A percentile compares a stretch with the other conserved stretches of the same genome.
These are phyloP conservation scores for Poeciliopsis prolifica DNA, from an alignment of 2,113 vertebrate genomes.

Conservation along the genomic window DNA sequence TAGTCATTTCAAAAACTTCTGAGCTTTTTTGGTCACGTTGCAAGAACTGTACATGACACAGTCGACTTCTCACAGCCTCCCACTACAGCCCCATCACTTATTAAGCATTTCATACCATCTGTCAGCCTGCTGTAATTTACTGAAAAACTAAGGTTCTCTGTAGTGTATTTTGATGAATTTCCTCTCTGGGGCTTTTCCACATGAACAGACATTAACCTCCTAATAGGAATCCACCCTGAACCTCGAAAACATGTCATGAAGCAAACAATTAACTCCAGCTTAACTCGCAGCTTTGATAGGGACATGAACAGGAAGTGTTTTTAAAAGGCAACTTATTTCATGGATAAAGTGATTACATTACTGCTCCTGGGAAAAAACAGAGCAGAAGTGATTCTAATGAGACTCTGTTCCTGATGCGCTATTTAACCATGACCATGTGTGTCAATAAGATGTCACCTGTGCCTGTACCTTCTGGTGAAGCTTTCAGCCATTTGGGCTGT, in stretches of 20 bases:
- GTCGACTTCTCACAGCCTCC: constrained; percentile 54
- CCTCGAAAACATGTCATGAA: constrained; percentile 63
- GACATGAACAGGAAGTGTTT: constrained; percentile 65
- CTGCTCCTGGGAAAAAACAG: constrained; percentile 46
- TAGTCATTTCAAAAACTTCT: constrained; percentile 4
- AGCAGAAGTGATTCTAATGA: constrained; percentile 43
- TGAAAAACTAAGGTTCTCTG: constrained; percentile 51
- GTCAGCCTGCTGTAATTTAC: constrained; percentile 57
- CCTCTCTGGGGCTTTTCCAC: constrained; percentile 50
- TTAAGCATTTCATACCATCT: constrained; percentile 68
- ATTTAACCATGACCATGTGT: constrained; percentile 54
- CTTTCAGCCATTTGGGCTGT: constrained; percentile 33
- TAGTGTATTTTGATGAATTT: constrained; percentile 65
- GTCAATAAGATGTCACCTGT: constrained; percentile 42
- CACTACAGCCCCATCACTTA: constrained; percentile 63
- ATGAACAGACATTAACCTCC: constrained; percentile 68
- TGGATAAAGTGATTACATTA: constrained; percentile 75
- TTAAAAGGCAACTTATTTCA: constrained; percentile 73
- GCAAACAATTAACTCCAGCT: constrained; percentile 70
- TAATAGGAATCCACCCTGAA: constrained; percentile 68
- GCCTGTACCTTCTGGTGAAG: constrained; percentile 60
- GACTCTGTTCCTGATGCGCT: constrained; percentile 45
- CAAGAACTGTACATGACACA: constrained; percentile 53
- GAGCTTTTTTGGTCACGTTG: constrained; percentile 33
- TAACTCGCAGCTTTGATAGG: constrained; percentile 66